Evolutionary conservation across 2,888 invertebrate species (phyloP).

Genomic region (Nephrotoma flavescens): DNA sequence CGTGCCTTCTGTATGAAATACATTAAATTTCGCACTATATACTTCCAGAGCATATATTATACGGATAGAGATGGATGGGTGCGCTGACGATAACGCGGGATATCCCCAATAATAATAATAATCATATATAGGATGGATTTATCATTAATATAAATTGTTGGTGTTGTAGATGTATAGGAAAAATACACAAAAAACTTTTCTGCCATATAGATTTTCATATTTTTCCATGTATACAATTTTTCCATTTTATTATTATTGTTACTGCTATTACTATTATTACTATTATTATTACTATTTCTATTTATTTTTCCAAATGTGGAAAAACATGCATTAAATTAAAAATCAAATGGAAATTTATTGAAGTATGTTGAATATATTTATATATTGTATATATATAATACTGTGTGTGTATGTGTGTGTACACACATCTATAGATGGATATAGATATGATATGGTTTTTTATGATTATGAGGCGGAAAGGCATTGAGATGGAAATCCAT

Average conservation of each 20-base stretch:
- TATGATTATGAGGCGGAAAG: not conserved
- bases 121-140: not conserved
- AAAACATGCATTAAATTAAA: not conserved
- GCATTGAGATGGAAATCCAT: not conserved
- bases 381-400: not conserved
- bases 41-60: no score
- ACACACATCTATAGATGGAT: not conserved
- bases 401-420: not conserved
- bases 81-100: no score
- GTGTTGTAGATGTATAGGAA: not conserved
- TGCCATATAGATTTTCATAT: not conserved
- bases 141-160: not conserved
- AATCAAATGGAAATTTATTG: not conserved
- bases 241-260: not conserved
- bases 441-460: not conserved
- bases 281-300: not conserved
- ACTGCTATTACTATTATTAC: not conserved
- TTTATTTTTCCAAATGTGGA: not conserved
- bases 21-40: no score
- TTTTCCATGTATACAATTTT: not conserved
- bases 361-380: not conserved
- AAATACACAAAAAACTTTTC: not conserved
- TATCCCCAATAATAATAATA: no score
- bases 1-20: no score
- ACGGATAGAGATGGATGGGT: no score